Evolutionary conservation across 1,140 invertebrate genomes (phyloP).

Genomic region (Eumeta japonica): DNA sequence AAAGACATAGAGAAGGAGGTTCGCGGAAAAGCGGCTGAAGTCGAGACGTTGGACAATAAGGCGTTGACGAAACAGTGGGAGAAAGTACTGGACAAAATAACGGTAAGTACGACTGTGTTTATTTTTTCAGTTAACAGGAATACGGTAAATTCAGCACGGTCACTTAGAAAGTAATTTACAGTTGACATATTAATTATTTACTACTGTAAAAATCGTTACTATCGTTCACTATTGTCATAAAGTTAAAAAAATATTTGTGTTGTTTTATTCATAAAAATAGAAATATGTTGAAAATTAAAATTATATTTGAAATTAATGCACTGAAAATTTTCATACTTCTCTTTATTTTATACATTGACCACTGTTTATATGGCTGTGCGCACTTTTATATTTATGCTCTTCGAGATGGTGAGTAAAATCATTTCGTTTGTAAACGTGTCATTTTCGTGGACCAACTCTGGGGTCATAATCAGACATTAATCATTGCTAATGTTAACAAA

Average conservation of each 20-base stretch:
- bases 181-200: too few species aligned
- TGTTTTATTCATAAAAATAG: not conserved
- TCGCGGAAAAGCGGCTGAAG: conserved; percentile 19
- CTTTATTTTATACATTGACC: too few species aligned
- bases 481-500: too few species aligned
- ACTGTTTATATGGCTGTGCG: too few species aligned
- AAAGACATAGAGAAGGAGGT: conserved; percentile 20
- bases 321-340: not conserved
- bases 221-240: too few species aligned
- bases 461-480: too few species aligned
- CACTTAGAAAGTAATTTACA: too few species aligned
- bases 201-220: too few species aligned
- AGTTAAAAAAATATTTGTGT: not conserved
- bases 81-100: conserved; percentile 30
- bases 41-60: conserved; percentile 19
- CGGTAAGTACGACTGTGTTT: conserved; percentile 20
- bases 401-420: too few species aligned
- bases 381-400: too few species aligned
- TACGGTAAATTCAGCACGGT: too few species aligned
- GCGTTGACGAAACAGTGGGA: conserved; percentile 23
- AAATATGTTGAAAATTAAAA: not conserved
- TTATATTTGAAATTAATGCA: not conserved
- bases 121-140: not conserved
- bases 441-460: too few species aligned
- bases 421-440: not conserved